Percentiles rank a stretch among this genome's conserved stretches.
phyloP scores from a whole-genome alignment of 64 coral and sea anemone species.

The Actinia tenebrosa region DNA sequence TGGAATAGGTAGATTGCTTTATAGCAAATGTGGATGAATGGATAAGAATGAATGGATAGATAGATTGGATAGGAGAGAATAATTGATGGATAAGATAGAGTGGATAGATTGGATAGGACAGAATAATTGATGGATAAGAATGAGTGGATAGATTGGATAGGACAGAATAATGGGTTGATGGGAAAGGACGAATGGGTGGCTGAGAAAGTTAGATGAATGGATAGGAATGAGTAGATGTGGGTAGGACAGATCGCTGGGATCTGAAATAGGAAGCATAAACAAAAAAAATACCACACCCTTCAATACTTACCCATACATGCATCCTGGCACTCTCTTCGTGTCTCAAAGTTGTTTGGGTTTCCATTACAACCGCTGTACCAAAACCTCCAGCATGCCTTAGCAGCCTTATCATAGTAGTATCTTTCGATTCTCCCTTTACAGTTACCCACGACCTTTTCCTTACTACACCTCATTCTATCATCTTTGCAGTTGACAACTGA shows the following conservation, averaged over 20 bases:
- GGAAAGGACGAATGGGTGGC: not conserved
- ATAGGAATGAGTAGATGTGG: not conserved
- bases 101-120: too few species aligned
- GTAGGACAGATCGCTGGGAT: not conserved
- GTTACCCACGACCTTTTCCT: not conserved
- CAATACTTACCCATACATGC: not conserved
- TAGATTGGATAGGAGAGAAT: too few species aligned
- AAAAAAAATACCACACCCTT: not conserved
- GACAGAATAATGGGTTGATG: not conserved
- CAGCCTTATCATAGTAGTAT: not conserved
- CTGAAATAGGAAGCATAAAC: not conserved
- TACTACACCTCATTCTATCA: not conserved
- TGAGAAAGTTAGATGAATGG: not conserved
- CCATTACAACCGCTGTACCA: not conserved
- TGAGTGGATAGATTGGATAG: not conserved
- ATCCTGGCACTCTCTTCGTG: not conserved
- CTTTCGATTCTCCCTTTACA: not conserved
- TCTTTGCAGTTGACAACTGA: not conserved
- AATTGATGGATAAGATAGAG: too few species aligned
- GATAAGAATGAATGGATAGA: too few species aligned
- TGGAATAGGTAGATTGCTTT: too few species aligned
- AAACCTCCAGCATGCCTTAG: not conserved
- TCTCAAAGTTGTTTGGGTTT: constrained; percentile 18
- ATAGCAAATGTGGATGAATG: too few species aligned
- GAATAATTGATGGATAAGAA: not conserved